A percentile compares a stretch with the other conserved stretches of the same genome.
These are phyloP conservation scores for Colletes latitarsis DNA, from an alignment of 1,140 invertebrate species.

Conservation along the genomic window DNA sequence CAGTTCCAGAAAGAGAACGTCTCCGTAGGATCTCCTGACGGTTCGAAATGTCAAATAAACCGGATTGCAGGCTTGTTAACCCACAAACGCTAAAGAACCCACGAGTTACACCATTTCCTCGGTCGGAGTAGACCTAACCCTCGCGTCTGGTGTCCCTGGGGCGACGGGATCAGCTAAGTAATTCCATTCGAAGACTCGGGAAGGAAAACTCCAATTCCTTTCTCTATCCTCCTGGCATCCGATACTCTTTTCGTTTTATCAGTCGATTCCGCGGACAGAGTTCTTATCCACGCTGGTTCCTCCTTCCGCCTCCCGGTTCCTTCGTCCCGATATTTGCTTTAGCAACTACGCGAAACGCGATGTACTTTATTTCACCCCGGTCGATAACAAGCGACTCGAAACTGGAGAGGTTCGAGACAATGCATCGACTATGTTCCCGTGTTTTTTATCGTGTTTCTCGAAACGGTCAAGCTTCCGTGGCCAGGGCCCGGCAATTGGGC, in stretches of 20 bases:
- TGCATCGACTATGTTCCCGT: background rate
- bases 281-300: background rate
- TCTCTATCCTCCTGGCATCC: background rate
- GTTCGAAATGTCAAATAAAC: constrained; percentile 36
- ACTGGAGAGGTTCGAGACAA: background rate
- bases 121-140: constrained; percentile 12
- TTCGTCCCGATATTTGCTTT: background rate
- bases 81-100: constrained; percentile 46
- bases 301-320: constrained; percentile 2
- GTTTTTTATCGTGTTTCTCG: background rate
- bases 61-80: constrained; percentile 53
- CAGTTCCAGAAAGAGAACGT: no score
- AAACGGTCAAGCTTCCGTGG: no score
- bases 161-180: constrained; percentile 58
- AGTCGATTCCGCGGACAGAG: background rate
- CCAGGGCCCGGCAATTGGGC: no score
- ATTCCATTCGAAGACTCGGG: constrained; percentile 61
- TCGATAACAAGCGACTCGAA: background rate
- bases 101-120: constrained; percentile 20
- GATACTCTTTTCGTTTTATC: background rate
- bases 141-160: constrained; percentile 34
- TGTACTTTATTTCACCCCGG: no score
- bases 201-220: constrained; percentile 21
- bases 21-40: no score
- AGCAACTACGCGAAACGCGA: no score